Conservation (phyloP, 2,888 invertebrate genomes). For the Tholera decimalis region DNA sequence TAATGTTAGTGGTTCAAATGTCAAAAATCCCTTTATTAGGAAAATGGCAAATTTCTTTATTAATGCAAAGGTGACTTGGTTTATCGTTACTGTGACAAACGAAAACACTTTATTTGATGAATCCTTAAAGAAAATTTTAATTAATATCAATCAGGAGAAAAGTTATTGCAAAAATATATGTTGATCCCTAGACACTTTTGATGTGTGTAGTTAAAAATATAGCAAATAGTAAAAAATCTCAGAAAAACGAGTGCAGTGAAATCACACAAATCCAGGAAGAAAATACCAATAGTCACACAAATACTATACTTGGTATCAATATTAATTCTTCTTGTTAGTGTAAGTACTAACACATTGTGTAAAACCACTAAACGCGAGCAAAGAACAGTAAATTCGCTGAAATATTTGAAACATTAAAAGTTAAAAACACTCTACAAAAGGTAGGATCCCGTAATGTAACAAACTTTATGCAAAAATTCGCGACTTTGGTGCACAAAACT, state of each 20-base stretch:
- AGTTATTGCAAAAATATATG: no score
- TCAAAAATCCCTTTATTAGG: no score
- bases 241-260: no score
- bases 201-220: no score
- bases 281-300: not conserved
- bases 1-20: no score
- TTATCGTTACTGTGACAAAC: no score
- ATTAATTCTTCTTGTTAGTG: slow-evolving; percentile 22
- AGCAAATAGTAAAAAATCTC: not conserved
- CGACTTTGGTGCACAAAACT: slow-evolving; percentile 54
- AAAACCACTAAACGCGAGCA: slow-evolving; percentile 18
- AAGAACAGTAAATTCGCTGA: slow-evolving; percentile 35
- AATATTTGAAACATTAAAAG: slow-evolving; percentile 48
- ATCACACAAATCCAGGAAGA: not conserved
- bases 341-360: slow-evolving; percentile 24
- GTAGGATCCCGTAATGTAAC: slow-evolving; percentile 58
- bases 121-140: no score
- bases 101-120: no score
- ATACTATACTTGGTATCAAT: slow-evolving; percentile 27
- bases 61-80: no score
- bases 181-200: no score
- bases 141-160: no score
- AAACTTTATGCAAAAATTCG: slow-evolving; percentile 69
- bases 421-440: slow-evolving; percentile 61
- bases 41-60: no score